Conservation (phyloP, 2,113 vertebrate species). For the Salvelinus alpinus region DNA sequence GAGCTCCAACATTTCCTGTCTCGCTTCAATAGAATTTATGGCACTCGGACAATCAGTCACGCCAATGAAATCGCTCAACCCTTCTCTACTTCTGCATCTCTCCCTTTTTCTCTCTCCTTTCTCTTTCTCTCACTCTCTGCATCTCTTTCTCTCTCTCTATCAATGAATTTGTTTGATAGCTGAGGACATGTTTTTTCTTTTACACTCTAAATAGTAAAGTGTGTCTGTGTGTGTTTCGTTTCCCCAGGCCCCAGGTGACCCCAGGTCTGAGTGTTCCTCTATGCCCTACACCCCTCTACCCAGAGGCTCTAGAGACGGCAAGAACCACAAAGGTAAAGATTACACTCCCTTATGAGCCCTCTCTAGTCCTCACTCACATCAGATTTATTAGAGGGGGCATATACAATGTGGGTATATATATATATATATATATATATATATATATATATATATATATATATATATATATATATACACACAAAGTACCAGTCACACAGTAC, state of each 20-base stretch:
- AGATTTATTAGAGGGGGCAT: too few relatives aligned
- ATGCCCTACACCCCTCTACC: slow-evolving; percentile 86
- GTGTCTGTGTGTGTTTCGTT: background rate
- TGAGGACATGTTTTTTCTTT: background rate
- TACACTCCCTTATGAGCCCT: too few relatives aligned
- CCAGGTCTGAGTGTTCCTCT: slow-evolving; percentile 50
- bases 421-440: too few relatives aligned
- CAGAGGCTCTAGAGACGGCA: slow-evolving; percentile 83
- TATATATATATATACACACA: too few relatives aligned
- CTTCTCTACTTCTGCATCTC: slow-evolving; percentile 15
- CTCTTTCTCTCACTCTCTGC: background rate
- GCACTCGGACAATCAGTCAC: slow-evolving; percentile 36
- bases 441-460: too few relatives aligned
- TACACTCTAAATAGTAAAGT: background rate
- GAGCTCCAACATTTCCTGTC: slow-evolving; percentile 43
- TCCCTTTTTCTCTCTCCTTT: background rate
- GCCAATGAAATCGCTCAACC: slow-evolving; percentile 37
- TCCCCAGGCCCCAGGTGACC: slow-evolving; percentile 62
- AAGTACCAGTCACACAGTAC: too few relatives aligned
- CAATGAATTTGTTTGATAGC: background rate
- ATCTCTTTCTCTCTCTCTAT: slow-evolving; percentile 2
- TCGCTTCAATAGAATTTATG: slow-evolving; percentile 39
- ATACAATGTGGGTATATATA: too few relatives aligned
- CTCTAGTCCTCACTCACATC: too few relatives aligned
- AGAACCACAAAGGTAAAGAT: slow-evolving; percentile 86